phyloP scores from a whole-genome alignment of 1,140 invertebrate species.

The Drosophila lacertosa region DNA sequence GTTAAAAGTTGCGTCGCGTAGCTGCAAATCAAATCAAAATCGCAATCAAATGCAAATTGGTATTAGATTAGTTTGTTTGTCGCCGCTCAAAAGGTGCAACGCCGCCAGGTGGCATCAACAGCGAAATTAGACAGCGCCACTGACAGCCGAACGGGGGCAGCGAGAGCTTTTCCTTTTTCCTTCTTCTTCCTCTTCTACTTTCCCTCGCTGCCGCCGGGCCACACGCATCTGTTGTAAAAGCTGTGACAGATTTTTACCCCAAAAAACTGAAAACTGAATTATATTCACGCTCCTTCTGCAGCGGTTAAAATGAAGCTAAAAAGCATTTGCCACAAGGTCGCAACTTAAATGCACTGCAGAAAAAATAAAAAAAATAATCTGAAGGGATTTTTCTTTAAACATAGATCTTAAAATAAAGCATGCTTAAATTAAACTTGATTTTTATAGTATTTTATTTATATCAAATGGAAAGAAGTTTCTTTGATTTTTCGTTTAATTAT shows the following conservation, averaged over 20 bases:
- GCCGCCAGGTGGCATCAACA: slow-evolving; percentile 43
- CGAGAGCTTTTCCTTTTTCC: no score
- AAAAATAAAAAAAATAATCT: background rate
- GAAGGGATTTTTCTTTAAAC: no score
- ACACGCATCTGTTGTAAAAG: slow-evolving; percentile 59
- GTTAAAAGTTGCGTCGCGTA: slow-evolving; percentile 53
- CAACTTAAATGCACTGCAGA: slow-evolving; percentile 4
- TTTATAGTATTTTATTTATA: no score
- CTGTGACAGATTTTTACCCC: slow-evolving; percentile 62
- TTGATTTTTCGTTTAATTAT: no score
- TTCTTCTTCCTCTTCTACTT: no score
- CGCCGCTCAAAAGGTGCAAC: slow-evolving; percentile 32
- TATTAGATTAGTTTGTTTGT: slow-evolving; percentile 82
- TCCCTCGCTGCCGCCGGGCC: slow-evolving; percentile 9
- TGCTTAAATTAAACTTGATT: no score
- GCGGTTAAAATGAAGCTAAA: slow-evolving; percentile 35
- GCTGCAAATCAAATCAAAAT: slow-evolving; percentile 72
- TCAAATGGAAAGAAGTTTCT: no score
- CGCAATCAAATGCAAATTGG: slow-evolving; percentile 80
- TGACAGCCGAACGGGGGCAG: background rate
- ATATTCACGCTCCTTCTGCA: slow-evolving; percentile 41
- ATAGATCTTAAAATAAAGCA: no score
- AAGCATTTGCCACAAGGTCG: background rate
- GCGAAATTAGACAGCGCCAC: slow-evolving; percentile 47
- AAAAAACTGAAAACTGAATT: slow-evolving; percentile 56